Evolutionary conservation across 2,113 vertebrate genomes (phyloP).

Genomic region (Indicator maculatus): DNA sequence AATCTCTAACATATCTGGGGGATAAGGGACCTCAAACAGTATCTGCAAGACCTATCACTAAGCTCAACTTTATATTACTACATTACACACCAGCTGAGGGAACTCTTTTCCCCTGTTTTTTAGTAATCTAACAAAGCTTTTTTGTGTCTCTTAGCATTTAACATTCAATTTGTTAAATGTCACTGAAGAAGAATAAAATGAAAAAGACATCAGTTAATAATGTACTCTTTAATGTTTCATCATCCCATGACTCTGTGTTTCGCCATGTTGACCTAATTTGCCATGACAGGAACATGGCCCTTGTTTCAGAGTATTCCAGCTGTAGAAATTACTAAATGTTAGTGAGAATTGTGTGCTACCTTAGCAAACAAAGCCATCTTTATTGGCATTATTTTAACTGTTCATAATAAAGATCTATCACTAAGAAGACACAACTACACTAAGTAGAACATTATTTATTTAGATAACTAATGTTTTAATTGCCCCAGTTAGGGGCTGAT

Average conservation of each 20-base stretch:
- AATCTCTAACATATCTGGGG: background rate
- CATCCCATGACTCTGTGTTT: slow-evolving; percentile 70
- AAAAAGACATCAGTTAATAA: slow-evolving; percentile 75
- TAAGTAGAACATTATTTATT: background rate
- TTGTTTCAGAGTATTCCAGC: slow-evolving; percentile 71
- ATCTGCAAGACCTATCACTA: background rate
- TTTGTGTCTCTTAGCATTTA: slow-evolving; percentile 67
- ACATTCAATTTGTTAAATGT: slow-evolving; percentile 75
- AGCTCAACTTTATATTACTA: background rate
- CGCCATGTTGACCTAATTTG: slow-evolving; percentile 75
- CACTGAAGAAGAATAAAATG: slow-evolving; percentile 74
- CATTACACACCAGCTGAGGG: background rate
- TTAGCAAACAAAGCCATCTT: slow-evolving; percentile 29
- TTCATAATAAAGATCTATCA: background rate
- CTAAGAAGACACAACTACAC: background rate
- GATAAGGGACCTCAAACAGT: background rate
- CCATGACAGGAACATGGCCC: slow-evolving; percentile 73
- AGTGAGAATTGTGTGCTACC: background rate
- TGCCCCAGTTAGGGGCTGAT: background rate
- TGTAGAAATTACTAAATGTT: slow-evolving; percentile 57
- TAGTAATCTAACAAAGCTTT: slow-evolving; percentile 40
- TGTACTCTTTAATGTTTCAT: slow-evolving; percentile 66
- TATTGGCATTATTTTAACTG: background rate
- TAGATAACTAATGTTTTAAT: background rate
- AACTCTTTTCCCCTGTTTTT: background rate